Conservation (phyloP, 2,888 invertebrate genomes). For the Lordiphosa andalusiaca region DNA sequence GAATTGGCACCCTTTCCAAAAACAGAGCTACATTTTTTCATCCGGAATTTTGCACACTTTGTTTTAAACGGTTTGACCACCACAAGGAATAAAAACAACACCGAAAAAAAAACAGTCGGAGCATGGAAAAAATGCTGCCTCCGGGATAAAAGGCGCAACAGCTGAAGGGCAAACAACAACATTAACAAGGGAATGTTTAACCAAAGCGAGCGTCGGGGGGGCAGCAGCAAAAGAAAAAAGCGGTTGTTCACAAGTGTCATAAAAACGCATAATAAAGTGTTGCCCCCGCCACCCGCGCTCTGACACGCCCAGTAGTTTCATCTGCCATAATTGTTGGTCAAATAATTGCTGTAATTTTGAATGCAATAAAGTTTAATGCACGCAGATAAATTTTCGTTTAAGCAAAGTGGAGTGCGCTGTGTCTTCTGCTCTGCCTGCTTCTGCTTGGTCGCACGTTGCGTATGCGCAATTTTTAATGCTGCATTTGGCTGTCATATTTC, state of each 20-base stretch:
- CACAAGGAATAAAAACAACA: slow-evolving; percentile 32
- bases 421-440: slow-evolving; percentile 2
- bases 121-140: slow-evolving; percentile 29
- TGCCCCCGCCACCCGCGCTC: slow-evolving; percentile 39
- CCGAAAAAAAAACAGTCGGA: slow-evolving; percentile 38
- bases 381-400: slow-evolving; percentile 73
- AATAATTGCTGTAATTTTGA: slow-evolving; percentile 67
- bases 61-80: slow-evolving; percentile 2
- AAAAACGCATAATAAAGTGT: slow-evolving; percentile 57
- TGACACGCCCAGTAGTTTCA: slow-evolving; percentile 4
- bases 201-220: not conserved
- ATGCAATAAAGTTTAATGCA: slow-evolving; percentile 64
- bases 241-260: slow-evolving; percentile 53
- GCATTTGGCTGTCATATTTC: slow-evolving; percentile 46
- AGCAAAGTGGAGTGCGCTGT: slow-evolving; percentile 48
- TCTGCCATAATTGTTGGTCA: slow-evolving; percentile 61
- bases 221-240: slow-evolving; percentile 3
- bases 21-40: not conserved
- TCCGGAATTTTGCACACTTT: slow-evolving; percentile 28
- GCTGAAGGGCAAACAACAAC: slow-evolving; percentile 50
- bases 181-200: slow-evolving; percentile 24
- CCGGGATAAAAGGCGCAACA: slow-evolving; percentile 47
- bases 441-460: slow-evolving; percentile 41
- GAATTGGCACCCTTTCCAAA: not conserved
- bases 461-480: slow-evolving; percentile 63